These are phyloP conservation scores for Archilochus colubris DNA, from an alignment of 2,113 vertebrate species.

Conservation along the genomic window DNA sequence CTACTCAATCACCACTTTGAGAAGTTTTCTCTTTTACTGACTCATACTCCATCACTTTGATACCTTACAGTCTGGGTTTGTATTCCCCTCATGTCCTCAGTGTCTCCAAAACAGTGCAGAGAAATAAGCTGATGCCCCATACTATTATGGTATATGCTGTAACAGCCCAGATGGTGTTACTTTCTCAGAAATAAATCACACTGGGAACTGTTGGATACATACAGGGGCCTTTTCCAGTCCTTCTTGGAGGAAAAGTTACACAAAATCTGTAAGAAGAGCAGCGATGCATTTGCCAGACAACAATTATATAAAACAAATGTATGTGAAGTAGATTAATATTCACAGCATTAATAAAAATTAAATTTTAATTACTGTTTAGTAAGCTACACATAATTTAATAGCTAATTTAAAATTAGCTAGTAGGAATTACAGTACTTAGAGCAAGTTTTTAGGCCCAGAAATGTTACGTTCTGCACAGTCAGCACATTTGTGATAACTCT, in stretches of 20 bases:
- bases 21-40: slow-evolving; percentile 25
- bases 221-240: background rate
- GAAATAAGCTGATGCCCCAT: slow-evolving; percentile 32
- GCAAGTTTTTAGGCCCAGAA: slow-evolving; percentile 5
- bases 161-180: slow-evolving; percentile 24
- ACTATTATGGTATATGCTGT: background rate
- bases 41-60: background rate
- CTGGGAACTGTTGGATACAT: background rate
- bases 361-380: slow-evolving; percentile 49
- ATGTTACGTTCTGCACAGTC: background rate
- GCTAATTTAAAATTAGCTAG: slow-evolving; percentile 1
- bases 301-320: background rate
- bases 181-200: slow-evolving; percentile 56
- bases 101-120: slow-evolving; percentile 22
- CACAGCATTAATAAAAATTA: slow-evolving; percentile 57
- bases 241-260: background rate
- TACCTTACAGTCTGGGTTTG: slow-evolving; percentile 2
- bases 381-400: slow-evolving; percentile 20
- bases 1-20: background rate
- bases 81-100: slow-evolving; percentile 32
- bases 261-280: background rate
- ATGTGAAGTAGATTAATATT: background rate
- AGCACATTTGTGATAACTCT: background rate
- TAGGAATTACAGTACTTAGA: background rate
- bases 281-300: background rate